These are phyloP conservation scores for Mohoua ochrocephala DNA, from an alignment of 2,113 vertebrate species.

Conservation along the genomic window DNA sequence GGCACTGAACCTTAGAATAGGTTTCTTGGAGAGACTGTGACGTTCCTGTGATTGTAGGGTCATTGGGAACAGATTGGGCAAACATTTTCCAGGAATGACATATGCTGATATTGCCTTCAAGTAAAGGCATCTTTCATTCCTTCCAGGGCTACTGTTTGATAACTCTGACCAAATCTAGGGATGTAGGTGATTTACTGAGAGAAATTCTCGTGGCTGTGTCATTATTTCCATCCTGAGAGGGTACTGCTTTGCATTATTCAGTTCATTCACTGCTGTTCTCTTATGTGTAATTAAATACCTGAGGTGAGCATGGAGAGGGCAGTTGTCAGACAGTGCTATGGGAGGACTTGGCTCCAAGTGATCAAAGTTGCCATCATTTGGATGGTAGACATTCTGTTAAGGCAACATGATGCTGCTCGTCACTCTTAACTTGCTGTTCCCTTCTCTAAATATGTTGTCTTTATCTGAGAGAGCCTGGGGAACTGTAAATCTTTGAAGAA, in stretches of 20 bases:
- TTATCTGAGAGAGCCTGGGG: conserved; percentile 17
- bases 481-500: conserved; percentile 51
- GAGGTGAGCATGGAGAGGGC: background rate
- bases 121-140: background rate
- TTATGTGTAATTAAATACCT: background rate
- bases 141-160: background rate
- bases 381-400: background rate
- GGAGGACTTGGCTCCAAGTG: background rate
- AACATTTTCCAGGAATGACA: background rate
- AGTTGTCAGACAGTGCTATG: background rate
- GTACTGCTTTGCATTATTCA: background rate
- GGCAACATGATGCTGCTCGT: background rate
- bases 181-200: background rate
- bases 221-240: background rate
- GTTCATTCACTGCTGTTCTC: background rate
- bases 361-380: background rate
- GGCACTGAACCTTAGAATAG: background rate
- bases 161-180: background rate
- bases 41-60: background rate
- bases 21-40: background rate
- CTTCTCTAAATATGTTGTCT: conserved; percentile 30
- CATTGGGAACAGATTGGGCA: background rate
- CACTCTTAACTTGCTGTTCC: background rate
- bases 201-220: background rate
- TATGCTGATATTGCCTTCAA: background rate